A percentile compares a stretch with the other conserved stretches of the same genome.
phyloP scores from a whole-genome alignment of 2,797 vertebrate genomes.

The Carduelis carduelis region DNA sequence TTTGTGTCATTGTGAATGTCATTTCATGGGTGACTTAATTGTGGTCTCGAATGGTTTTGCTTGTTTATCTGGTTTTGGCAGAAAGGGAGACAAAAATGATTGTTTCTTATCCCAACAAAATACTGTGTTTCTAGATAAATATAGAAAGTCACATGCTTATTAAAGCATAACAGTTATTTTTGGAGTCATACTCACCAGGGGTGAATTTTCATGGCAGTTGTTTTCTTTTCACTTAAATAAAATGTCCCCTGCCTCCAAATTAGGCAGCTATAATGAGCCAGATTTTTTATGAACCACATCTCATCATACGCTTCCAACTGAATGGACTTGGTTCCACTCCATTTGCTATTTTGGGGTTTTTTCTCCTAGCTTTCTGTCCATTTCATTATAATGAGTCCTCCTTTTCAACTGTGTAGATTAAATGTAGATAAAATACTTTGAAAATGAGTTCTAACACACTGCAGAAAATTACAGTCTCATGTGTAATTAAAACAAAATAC shows the following conservation, averaged over 20 bases:
- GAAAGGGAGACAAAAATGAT: not conserved
- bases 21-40: slow-evolving; percentile 6
- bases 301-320: not conserved
- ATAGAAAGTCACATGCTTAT: not conserved
- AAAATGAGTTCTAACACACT: not conserved
- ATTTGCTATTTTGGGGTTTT: not conserved
- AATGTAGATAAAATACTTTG: slow-evolving; percentile 20
- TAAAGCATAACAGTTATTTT: not conserved
- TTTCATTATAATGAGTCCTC: not conserved
- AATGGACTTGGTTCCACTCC: not conserved
- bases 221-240: not conserved
- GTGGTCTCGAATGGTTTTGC: not conserved
- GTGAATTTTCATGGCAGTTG: not conserved
- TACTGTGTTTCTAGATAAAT: not conserved
- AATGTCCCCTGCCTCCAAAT: not conserved
- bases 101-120: not conserved
- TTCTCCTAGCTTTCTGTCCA: not conserved
- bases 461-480: not conserved
- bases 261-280: not conserved
- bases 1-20: not conserved
- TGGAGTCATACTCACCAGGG: not conserved
- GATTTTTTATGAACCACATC: not conserved
- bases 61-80: not conserved
- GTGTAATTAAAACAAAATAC: slow-evolving; percentile 21
- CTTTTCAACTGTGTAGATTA: not conserved